A percentile compares a stretch with the other conserved stretches of the same genome.
Conservation (phyloP, 2,888 invertebrate species). For the Alloplasta piceator region DNA sequence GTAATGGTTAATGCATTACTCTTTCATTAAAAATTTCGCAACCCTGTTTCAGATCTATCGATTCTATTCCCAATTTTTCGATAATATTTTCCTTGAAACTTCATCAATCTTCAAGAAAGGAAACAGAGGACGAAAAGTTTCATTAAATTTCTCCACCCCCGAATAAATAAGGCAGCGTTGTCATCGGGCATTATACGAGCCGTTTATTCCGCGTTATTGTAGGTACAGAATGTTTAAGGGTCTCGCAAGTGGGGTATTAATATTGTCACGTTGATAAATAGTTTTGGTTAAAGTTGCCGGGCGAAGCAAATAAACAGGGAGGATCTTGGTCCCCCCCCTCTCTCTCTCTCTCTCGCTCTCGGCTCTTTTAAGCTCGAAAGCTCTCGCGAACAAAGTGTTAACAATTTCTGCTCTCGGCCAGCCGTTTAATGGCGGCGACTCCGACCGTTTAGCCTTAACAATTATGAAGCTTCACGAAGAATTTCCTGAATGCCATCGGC, state of each 20-base stretch:
- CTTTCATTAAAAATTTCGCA: no score
- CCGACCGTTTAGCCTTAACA: constrained; percentile 2
- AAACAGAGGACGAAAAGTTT: not conserved
- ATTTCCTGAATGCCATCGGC: constrained; percentile 46
- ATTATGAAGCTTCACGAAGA: constrained; percentile 23
- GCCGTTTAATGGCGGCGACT: constrained; percentile 21
- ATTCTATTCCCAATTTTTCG: no score
- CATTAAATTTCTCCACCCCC: constrained; percentile 1
- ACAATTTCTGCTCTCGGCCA: constrained; percentile 64
- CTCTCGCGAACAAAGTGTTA: constrained; percentile 68
- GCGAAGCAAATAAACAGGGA: constrained; percentile 8
- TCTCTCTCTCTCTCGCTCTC: constrained; percentile 12
- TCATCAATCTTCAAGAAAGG: no score
- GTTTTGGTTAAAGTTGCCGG: constrained; percentile 72
- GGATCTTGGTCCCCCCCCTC: not conserved
- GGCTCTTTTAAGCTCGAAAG: not conserved
- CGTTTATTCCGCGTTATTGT: constrained; percentile 15
- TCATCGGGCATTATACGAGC: not conserved
- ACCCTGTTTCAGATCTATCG: no score
- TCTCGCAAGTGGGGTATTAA: constrained; percentile 67
- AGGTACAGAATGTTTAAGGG: constrained; percentile 22
- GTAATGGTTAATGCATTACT: no score
- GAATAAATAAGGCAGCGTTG: constrained; percentile 34
- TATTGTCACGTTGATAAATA: constrained; percentile 74
- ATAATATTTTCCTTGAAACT: no score